phyloP scores from a whole-genome alignment of 2,797 vertebrate genomes.

The Acropternis orthonyx region DNA sequence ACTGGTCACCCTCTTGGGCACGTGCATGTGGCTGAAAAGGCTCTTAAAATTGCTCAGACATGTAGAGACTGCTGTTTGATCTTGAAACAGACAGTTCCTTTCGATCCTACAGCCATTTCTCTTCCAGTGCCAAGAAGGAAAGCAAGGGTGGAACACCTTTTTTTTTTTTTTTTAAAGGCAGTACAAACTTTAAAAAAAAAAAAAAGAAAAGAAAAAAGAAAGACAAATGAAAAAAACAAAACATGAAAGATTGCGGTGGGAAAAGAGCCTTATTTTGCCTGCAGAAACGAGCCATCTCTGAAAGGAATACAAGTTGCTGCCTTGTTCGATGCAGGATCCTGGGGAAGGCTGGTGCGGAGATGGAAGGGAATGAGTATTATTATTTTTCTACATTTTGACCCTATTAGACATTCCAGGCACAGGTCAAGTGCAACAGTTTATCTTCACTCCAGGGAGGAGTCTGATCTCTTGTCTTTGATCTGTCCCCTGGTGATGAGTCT shows the following conservation, averaged over 20 bases:
- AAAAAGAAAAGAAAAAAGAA: background rate
- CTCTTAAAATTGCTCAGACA: background rate
- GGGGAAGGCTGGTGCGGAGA: background rate
- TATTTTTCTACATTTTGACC: slow-evolving; percentile 48
- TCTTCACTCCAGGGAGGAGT: slow-evolving; percentile 35
- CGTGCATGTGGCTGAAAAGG: background rate
- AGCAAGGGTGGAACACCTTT: background rate
- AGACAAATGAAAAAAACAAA: background rate
- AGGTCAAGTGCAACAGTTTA: slow-evolving; percentile 61
- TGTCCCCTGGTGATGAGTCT: slow-evolving; percentile 4
- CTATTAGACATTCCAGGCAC: slow-evolving; percentile 25
- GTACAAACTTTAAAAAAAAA: background rate
- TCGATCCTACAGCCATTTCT: background rate
- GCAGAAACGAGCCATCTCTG: background rate
- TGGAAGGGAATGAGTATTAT: background rate
- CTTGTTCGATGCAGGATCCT: background rate
- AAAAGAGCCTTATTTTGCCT: background rate
- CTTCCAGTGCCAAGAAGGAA: background rate
- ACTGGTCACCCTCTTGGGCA: background rate
- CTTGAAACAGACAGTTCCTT: background rate
- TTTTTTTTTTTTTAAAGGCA: background rate
- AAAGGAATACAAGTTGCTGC: background rate
- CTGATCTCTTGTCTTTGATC: slow-evolving; percentile 51
- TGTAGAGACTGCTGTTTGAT: background rate
- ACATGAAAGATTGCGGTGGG: background rate